phyloP scores from a whole-genome alignment of 2,797 vertebrate species.

The Stomatorhinus walkeri region DNA sequence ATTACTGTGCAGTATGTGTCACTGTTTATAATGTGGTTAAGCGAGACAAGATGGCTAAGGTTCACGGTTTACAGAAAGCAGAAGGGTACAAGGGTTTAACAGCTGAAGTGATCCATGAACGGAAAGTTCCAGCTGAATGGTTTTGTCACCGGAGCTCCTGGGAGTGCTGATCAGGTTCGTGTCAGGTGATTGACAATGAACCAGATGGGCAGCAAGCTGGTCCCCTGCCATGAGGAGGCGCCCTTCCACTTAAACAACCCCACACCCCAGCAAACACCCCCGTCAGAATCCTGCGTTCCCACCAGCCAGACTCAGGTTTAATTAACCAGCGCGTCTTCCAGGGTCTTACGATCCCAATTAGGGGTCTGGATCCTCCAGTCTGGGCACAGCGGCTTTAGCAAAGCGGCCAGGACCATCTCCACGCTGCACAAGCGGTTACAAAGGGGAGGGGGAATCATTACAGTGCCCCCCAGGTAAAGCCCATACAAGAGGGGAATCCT shows the following conservation, averaged over 20 bases:
- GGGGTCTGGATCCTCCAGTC: background rate
- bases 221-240: background rate
- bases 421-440: conserved; percentile 15
- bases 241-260: background rate
- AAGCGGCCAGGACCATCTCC: conserved; percentile 17
- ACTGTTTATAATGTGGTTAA: background rate
- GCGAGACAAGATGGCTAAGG: background rate
- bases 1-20: background rate
- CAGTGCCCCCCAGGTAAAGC: conserved; percentile 37
- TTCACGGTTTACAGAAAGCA: background rate
- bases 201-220: background rate
- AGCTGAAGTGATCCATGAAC: background rate
- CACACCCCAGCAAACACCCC: background rate
- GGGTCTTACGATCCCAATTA: background rate
- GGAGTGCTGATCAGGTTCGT: background rate
- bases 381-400: conserved; percentile 26
- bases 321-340: background rate
- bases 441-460: conserved; percentile 39
- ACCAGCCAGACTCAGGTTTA: background rate
- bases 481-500: conserved; percentile 35
- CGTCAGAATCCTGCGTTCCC: background rate
- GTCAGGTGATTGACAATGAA: background rate
- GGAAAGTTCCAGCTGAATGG: background rate
- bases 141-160: background rate
- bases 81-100: background rate